phyloP scores from a whole-genome alignment of 2,888 invertebrate genomes.

The Apeira syringaria region DNA sequence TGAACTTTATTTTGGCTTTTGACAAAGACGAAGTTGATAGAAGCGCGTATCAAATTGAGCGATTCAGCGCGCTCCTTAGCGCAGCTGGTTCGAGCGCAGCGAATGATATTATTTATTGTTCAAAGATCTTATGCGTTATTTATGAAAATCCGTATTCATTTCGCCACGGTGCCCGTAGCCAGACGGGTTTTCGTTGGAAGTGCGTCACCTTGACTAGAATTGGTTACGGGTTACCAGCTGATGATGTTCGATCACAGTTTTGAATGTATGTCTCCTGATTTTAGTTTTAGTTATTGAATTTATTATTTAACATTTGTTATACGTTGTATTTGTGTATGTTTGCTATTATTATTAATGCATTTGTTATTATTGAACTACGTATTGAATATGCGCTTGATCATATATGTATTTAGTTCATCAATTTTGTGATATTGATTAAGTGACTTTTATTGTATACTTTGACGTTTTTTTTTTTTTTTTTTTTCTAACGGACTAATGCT shows the following conservation, averaged over 20 bases:
- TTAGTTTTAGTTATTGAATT: too few relatives aligned
- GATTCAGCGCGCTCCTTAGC: conserved; percentile 75
- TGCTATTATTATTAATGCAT: too few relatives aligned
- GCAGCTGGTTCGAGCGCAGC: conserved; percentile 77
- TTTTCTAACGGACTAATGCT: conserved; percentile 2
- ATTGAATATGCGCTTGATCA: too few relatives aligned
- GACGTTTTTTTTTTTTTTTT: too few relatives aligned
- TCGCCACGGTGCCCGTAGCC: conserved; percentile 55
- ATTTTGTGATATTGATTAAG: too few relatives aligned
- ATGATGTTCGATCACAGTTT: conserved; percentile 49
- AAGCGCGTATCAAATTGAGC: conserved; percentile 80
- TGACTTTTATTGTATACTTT: too few relatives aligned
- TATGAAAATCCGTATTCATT: conserved; percentile 73
- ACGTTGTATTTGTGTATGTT: too few relatives aligned
- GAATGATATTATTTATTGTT: conserved; percentile 79
- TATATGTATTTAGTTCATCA: too few relatives aligned
- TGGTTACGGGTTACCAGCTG: conserved; percentile 67
- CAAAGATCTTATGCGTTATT: conserved; percentile 73
- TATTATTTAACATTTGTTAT: too few relatives aligned
- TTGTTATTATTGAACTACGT: neutral
- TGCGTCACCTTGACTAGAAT: conserved; percentile 78
- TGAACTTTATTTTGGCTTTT: conserved; percentile 78
- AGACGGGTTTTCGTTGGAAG: conserved; percentile 52
- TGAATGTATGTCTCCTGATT: conserved; percentile 34
- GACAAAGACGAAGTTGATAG: conserved; percentile 76